Evolutionary conservation across 2,113 vertebrate species (phyloP).

Genomic region (Notothenia coriiceps): DNA sequence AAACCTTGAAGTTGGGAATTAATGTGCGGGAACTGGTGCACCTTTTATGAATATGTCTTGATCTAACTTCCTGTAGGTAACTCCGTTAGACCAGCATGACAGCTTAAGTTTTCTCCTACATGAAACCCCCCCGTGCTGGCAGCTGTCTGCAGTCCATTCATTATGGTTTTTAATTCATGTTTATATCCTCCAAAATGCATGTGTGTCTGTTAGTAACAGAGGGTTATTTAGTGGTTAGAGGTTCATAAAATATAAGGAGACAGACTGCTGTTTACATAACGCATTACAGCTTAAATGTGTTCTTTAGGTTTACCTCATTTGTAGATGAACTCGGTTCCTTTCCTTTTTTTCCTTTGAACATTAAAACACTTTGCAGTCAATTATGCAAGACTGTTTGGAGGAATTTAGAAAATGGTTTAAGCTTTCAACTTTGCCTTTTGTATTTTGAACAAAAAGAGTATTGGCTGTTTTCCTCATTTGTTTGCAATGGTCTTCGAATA

Average conservation of each 20-base stretch:
- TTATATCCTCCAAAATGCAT: not conserved
- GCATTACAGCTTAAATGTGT: not conserved
- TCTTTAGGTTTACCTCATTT: not conserved
- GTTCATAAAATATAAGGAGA: not conserved
- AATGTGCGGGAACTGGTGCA: slow-evolving; percentile 9
- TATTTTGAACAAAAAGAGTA: slow-evolving; percentile 9
- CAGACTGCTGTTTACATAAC: not conserved
- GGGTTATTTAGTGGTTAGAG: not conserved
- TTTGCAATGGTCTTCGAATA: slow-evolving; percentile 22
- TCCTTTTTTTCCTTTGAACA: slow-evolving; percentile 2
- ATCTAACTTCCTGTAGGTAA: slow-evolving; percentile 36
- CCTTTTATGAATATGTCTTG: slow-evolving; percentile 20
- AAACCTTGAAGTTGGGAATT: slow-evolving; percentile 28
- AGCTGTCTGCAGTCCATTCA: not conserved
- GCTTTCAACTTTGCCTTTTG: slow-evolving; percentile 11
- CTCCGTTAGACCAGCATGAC: slow-evolving; percentile 14
- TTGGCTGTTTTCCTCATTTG: slow-evolving; percentile 12
- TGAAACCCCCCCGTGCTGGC: slow-evolving; percentile 6
- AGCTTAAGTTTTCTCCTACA: slow-evolving; percentile 6
- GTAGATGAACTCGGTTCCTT: not conserved
- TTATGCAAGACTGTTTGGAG: not conserved
- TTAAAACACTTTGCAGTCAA: not conserved
- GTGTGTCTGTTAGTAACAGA: not conserved
- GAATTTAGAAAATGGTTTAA: not conserved
- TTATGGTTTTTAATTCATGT: not conserved